Percentiles rank a stretch among this genome's conserved stretches.
Evolutionary conservation across 2,797 vertebrate species (phyloP).

Genomic region (Cossypha niveicapilla): DNA sequence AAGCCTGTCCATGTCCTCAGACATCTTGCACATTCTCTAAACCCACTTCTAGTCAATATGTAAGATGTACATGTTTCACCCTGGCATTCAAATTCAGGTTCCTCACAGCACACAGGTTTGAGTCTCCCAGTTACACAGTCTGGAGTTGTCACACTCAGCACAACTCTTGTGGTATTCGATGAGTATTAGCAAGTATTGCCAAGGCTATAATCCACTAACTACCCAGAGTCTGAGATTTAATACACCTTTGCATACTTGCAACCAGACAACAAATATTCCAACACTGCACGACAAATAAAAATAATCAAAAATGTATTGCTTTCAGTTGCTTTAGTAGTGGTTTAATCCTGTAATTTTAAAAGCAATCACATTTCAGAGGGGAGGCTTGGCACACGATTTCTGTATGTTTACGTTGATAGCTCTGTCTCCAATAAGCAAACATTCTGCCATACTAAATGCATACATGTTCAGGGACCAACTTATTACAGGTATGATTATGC

Average conservation of each 20-base stretch:
- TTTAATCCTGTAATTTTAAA: not conserved
- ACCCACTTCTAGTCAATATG: not conserved
- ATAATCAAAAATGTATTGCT: not conserved
- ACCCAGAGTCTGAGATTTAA: not conserved
- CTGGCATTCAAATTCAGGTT: not conserved
- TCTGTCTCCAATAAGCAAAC: not conserved
- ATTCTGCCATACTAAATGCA: not conserved
- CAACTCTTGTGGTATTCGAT: not conserved
- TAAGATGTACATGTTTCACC: not conserved
- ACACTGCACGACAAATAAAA: not conserved
- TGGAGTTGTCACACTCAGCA: not conserved
- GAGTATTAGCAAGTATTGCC: not conserved
- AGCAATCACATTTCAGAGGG: not conserved
- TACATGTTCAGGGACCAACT: not conserved
- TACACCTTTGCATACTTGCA: not conserved
- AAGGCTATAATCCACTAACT: not conserved
- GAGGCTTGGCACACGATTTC: not conserved
- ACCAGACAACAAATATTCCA: not conserved
- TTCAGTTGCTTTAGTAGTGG: fast-evolving
- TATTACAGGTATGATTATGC: not conserved
- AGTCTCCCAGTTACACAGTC: not conserved
- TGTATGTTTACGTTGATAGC: not conserved
- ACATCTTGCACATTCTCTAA: not conserved
- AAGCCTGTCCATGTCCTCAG: not conserved
- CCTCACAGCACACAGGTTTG: not conserved